Evolutionary conservation across 1,140 invertebrate species (phyloP), one percentile per base, ranked within the genome.

Genomic region (Proctacanthus coquilletti): DNA sequence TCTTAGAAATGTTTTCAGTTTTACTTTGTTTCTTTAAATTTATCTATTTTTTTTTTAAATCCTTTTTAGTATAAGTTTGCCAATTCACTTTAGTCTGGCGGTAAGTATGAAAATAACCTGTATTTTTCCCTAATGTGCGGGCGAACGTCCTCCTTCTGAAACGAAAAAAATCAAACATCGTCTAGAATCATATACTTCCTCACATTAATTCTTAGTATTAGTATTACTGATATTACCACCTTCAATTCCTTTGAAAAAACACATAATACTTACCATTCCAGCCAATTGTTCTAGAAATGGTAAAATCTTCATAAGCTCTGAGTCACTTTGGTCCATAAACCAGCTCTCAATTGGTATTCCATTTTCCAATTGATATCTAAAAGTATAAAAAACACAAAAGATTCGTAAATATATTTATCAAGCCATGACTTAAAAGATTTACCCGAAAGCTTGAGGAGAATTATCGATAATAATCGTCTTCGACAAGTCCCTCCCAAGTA

Each of bases 281-380:
- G 82, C 80, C 42, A 96, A 67, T 51, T 81, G 75, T 63, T 96
- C 87, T 37, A 98, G 68, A 67, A 96, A 95, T 32, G 92, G 92
- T 55, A 96, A 64, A 34, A 97, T 57, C 58, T 94, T 94, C 51
- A 94, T 75, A 18, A 98, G 65, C 59, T 97, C 93, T 20, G 72
- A 75, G 63, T 98, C 93, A 41, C 74, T 75, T 50, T 79, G 72
- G 64, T 96, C 88, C 25, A 86, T 75, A 65, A 95, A 97, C 92
- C 93, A 97, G 61, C 87, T 93, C 64, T 93, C 86, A 52, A 97
- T 96, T 0, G 92, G 91, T 46, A 97, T 96, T 21, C 92, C 92
- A 67, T 96, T 96, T 64, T 95, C 88, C 41, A 93, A 60, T 78
- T 93, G 67, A 27, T 67, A 65, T 5, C 64, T 63, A 31, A 63